These are phyloP conservation scores for Scolanthus callimorphus DNA, from an alignment of 92 coral and sea anemone species.

Conservation along the genomic window DNA sequence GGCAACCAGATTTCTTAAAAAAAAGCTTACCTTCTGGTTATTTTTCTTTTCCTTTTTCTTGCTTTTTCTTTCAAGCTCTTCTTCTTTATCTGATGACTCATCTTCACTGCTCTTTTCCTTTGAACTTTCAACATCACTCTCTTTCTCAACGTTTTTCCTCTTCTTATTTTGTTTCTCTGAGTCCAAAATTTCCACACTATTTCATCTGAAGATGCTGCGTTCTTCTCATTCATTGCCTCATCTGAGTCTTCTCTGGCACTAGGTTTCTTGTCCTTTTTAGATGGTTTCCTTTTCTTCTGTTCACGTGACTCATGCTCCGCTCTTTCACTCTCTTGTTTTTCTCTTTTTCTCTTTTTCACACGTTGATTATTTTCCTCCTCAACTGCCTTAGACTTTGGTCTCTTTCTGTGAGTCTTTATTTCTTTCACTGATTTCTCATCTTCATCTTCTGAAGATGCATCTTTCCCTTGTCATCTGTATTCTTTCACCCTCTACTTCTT, in stretches of 20 bases:
- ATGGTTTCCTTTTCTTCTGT: not conserved
- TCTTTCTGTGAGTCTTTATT: too few relatives aligned
- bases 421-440: not conserved
- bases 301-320: not conserved
- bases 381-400: too few relatives aligned
- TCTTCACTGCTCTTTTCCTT: not conserved
- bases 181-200: too few relatives aligned
- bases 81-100: not conserved
- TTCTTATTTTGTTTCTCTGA: too few relatives aligned
- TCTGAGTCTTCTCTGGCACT: too few relatives aligned
- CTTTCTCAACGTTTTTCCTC: not conserved
- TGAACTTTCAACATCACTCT: not conserved
- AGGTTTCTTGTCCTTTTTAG: not conserved
- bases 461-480: not conserved
- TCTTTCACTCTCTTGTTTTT: not conserved
- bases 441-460: not conserved
- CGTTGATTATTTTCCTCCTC: not conserved
- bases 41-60: not conserved
- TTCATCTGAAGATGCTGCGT: too few relatives aligned
- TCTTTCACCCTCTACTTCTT: too few relatives aligned
- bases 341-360: not conserved
- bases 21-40: too few relatives aligned
- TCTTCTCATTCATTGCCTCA: too few relatives aligned
- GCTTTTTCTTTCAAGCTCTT: not conserved
- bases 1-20: not conserved